Conservation (phyloP, 2,797 vertebrate genomes). For the Meda fulgida region DNA sequence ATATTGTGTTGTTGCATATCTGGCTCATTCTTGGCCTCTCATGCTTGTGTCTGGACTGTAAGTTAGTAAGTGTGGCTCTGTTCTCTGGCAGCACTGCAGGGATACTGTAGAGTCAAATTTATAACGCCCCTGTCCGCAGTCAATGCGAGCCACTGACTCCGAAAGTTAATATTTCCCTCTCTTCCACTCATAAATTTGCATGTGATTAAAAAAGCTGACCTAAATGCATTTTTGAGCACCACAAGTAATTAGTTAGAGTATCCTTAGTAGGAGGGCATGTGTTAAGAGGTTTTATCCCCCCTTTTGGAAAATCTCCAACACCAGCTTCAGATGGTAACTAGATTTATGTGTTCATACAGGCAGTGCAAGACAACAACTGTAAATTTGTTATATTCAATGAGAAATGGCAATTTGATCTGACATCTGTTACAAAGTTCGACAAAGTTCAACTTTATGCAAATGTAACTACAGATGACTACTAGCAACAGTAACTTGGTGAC, state of each 20-base stretch:
- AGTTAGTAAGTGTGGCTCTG: not conserved
- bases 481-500: not conserved
- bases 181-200: slow-evolving; percentile 82
- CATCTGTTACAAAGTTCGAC: not conserved
- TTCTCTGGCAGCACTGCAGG: not conserved
- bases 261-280: slow-evolving; percentile 69
- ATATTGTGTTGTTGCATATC: slow-evolving; percentile 10
- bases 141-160: slow-evolving; percentile 72
- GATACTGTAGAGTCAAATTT: not conserved
- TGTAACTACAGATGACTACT: not conserved
- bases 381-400: not conserved
- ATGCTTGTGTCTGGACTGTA: not conserved
- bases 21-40: slow-evolving; percentile 5
- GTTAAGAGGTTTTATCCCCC: slow-evolving; percentile 64
- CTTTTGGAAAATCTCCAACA: slow-evolving; percentile 13
- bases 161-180: slow-evolving; percentile 83
- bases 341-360: not conserved
- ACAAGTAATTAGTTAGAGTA: slow-evolving; percentile 79
- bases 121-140: slow-evolving; percentile 73
- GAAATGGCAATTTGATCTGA: not conserved
- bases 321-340: not conserved
- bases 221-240: slow-evolving; percentile 85
- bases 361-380: not conserved
- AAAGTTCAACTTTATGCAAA: slow-evolving; percentile 1
- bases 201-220: slow-evolving; percentile 81